Base-by-base conservation (phyloP, 1,140 invertebrate genomes). In the Ips nitidus region DNA sequence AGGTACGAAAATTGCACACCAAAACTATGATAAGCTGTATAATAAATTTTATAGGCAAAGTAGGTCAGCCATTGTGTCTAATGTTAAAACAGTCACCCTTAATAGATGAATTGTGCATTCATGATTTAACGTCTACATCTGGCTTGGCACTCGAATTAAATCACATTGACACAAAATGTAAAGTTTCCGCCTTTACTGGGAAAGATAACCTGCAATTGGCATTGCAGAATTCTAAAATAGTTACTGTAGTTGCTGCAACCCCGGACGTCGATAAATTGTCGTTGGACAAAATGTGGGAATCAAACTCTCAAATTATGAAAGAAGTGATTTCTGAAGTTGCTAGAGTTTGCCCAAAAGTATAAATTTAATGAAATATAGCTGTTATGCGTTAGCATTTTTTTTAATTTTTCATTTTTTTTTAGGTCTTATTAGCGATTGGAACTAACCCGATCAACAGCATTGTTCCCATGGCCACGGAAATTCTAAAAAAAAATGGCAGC, bases 161-260 rank as follows among this genome's bases (percentile, higher is more conserved):
- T 71, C 84, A 87, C 52, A 83, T 88, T 4, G 85, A 88, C 72
- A 86, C 86, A 2, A 82, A 80, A 61, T 87, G 86, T 70, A 91
- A 90, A 80, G 87, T 94, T 1, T 85, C 87, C 2, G 81, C 83
- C 0, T 85, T 78, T 71, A 79, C 60, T 41, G 75, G 82, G 73
- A 82, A 37, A 75, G 80, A 74, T 43, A 70, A 72, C 38, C 45
- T 77, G 6, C 47, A 66, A 64, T 79, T 83, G 61, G 83, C 84
- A 3, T 74, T 85, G 7, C 77, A 82, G 77, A 79, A 81, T 60
- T 78, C 86, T 1, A 85, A 83, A 74, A 80, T 88, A n/a, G 81
- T 86, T 3, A 80, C 86, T 4, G 80, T 87, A 7, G 76, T 84
- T 8, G 83, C 83, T 4, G 79, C 78, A 47, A 63, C 73, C 41